A percentile compares a stretch with the other conserved stretches of the same genome.
These are phyloP conservation scores for Rhodinocichla rosea DNA, from an alignment of 2,113 vertebrate genomes.

Conservation along the genomic window DNA sequence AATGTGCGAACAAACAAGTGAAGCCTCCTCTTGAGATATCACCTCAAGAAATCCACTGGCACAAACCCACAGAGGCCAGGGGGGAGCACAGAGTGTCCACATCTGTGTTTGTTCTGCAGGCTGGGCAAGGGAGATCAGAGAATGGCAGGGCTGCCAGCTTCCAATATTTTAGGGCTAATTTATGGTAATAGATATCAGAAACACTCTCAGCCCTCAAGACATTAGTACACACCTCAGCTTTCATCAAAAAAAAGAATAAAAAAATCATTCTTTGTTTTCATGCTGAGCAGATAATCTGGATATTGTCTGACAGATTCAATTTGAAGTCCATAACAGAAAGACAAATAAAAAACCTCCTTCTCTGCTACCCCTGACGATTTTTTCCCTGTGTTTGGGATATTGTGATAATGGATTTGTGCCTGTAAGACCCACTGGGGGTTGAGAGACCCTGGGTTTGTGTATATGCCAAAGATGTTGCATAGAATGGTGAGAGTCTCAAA, in stretches of 20 bases:
- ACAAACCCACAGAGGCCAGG: background rate
- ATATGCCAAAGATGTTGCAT: background rate
- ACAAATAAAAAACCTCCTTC: conserved; percentile 19
- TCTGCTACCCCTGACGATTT: background rate
- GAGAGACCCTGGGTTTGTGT: background rate
- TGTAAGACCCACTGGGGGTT: background rate
- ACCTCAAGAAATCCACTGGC: background rate
- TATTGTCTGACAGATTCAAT: conserved; percentile 48
- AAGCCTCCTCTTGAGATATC: fast-evolving
- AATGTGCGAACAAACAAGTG: background rate
- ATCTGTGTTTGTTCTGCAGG: background rate
- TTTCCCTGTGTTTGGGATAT: background rate
- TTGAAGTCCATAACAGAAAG: conserved; percentile 6
- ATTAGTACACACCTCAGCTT: background rate
- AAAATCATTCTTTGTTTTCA: conserved; percentile 25
- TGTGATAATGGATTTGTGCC: conserved; percentile 30
- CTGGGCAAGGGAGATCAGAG: background rate
- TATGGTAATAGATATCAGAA: conserved; percentile 9
- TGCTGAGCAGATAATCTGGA: conserved; percentile 52
- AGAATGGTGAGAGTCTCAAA: background rate
- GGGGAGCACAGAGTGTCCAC: background rate
- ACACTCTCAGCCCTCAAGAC: background rate
- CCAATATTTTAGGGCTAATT: background rate
- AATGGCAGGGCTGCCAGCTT: background rate
- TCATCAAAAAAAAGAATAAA: background rate